Conservation (phyloP, 1,140 invertebrate genomes). For the Phocides pigmalion region DNA sequence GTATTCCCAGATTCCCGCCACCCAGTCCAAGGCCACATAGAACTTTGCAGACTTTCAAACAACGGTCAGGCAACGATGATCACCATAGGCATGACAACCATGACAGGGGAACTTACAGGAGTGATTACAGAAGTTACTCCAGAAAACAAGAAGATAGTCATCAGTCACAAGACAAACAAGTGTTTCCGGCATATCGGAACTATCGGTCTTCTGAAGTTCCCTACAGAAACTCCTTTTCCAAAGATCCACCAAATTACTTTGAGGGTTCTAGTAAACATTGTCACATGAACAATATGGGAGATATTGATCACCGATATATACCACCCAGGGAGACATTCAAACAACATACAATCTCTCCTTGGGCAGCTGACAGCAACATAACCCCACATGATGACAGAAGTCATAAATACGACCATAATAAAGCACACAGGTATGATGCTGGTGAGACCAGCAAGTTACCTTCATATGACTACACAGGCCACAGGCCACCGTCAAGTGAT, state of each 20-base stretch:
- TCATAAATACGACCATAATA: slow-evolving; percentile 37
- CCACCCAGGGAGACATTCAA: slow-evolving; percentile 32
- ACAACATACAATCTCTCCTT: slow-evolving; percentile 39
- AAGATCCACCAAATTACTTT: slow-evolving; percentile 44
- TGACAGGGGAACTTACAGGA: slow-evolving; percentile 53
- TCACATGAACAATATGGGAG: slow-evolving; percentile 65
- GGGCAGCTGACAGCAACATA: slow-evolving; percentile 39
- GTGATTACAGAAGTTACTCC: slow-evolving; percentile 36
- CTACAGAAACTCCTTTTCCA: slow-evolving; percentile 36
- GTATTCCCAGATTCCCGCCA: slow-evolving; percentile 63
- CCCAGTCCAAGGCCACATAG: slow-evolving; percentile 47
- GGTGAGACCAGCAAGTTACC: slow-evolving; percentile 48
- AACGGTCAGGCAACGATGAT: slow-evolving; percentile 37
- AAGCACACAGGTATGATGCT: slow-evolving; percentile 44
- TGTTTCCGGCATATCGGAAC: slow-evolving; percentile 38
- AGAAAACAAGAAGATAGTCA: slow-evolving; percentile 44
- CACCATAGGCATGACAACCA: slow-evolving; percentile 37
- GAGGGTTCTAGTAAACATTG: slow-evolving; percentile 32
- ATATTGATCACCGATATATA: slow-evolving; percentile 63
- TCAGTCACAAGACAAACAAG: slow-evolving; percentile 39
- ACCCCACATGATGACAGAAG: slow-evolving; percentile 30
- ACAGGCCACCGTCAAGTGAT: slow-evolving; percentile 74
- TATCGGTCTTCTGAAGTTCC: slow-evolving; percentile 22
- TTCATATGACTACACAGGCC: slow-evolving; percentile 55
- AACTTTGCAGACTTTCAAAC: slow-evolving; percentile 37